phyloP scores from a whole-genome alignment of 1,140 invertebrate genomes.

The Drosophila bipectinata region DNA sequence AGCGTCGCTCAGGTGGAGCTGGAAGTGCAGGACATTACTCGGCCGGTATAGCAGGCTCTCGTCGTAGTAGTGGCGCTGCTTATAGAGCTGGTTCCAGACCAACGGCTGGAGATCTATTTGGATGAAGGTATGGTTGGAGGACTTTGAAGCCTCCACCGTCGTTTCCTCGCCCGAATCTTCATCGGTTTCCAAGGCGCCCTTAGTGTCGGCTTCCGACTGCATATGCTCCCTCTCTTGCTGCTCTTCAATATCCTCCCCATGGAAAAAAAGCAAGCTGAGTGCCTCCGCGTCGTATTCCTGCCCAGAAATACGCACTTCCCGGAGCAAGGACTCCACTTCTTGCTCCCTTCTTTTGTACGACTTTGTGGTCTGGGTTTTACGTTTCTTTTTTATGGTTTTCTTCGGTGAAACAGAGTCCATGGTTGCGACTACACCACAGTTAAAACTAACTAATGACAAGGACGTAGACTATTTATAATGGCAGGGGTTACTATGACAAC shows the following conservation, averaged over 20 bases:
- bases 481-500: conserved; percentile 13
- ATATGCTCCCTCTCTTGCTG: neutral
- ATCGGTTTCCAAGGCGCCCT: neutral
- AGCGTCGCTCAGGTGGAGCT: conserved; percentile 24
- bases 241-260: conserved; percentile 16
- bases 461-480: neutral
- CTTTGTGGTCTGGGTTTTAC: conserved; percentile 64
- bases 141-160: conserved; percentile 14
- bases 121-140: conserved; percentile 49
- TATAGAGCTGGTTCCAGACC: conserved; percentile 24
- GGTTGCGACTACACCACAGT: neutral
- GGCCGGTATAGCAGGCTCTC: conserved; percentile 46
- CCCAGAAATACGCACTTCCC: neutral
- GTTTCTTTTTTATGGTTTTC: conserved; percentile 39
- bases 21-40: conserved; percentile 26
- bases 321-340: conserved; percentile 62
- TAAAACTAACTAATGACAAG: neutral
- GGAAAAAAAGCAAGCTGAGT: conserved; percentile 54
- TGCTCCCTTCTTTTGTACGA: conserved; percentile 57
- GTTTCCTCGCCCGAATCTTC: conserved; percentile 28
- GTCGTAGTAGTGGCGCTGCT: conserved; percentile 43
- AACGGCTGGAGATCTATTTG: conserved; percentile 66
- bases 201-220: neutral
- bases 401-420: conserved; percentile 2
- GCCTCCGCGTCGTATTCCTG: conserved; percentile 39